Evolutionary conservation across 2,113 vertebrate species (phyloP), one percentile per base, ranked within the genome.

Genomic region (Chloebia gouldiae): DNA sequence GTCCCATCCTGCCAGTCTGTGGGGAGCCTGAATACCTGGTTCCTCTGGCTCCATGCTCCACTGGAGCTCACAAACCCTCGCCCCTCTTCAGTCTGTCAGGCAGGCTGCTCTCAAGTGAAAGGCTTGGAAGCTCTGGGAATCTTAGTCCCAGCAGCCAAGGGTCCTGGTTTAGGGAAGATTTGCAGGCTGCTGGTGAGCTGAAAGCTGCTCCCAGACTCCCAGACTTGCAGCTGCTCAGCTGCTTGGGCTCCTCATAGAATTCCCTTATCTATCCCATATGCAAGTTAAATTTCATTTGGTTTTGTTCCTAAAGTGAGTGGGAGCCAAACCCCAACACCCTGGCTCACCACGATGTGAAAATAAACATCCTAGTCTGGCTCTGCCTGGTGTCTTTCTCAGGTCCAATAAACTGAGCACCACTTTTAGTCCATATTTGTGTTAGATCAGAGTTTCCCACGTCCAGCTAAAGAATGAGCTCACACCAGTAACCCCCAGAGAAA

Each of bases 391-490:
- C 27, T 76, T 25, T 53, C 50, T 57, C 64, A 59, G 39, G 25
- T 31, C 40, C 66, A 51, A 7, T 0, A 0, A 54, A 27, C 81
- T 39, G 18, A 83, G 30, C 28, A 63, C 31, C 39, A 23, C 45
- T 66, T 49, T 45, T 19, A 66, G 9, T 33, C 49, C 71, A 1
- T 40, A 7, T 70, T 70, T 71, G 4, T 69, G n/a, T 59, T 37
- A n/a, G 39, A 15, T 69, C 39, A 37, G 59, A 60, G 10, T 72
- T 79, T n/a, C 23, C 42, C 69, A 49, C 33, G 51, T 85, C 53
- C 54, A 88, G 15, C 9, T 77, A 50, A 65, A 65, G 31, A 53
- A 73, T 33, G 23, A 91, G 24, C 21, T 39, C 42, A 15, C 35
- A 60, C 13, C 27, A 56, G 25, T 25, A 16, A 73, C 28, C 12